phyloP scores from a whole-genome alignment of 2,797 vertebrate species.

The Triplophysa yarkandensis region DNA sequence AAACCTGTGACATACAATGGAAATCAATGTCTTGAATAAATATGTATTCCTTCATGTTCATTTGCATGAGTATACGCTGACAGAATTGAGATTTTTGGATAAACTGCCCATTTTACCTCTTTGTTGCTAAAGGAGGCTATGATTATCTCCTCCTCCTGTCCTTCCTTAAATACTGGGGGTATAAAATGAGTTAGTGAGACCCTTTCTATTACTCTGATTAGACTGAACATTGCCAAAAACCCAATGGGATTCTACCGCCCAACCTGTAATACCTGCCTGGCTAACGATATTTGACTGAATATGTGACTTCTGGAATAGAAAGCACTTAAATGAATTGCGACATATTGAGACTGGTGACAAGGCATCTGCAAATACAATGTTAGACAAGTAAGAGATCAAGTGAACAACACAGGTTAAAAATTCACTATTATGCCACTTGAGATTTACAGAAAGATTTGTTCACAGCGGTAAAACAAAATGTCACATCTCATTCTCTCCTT shows the following conservation, averaged over 20 bases:
- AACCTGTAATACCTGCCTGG: conserved; percentile 63
- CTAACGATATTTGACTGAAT: not conserved
- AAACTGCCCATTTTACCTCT: not conserved
- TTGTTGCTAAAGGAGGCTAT: conserved; percentile 76
- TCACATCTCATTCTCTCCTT: conserved; percentile 59
- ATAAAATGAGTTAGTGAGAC: conserved; percentile 72
- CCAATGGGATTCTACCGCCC: conserved; percentile 65
- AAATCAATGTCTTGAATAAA: too few species aligned
- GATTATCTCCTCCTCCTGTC: conserved; percentile 74
- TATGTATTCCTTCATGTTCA: too few species aligned
- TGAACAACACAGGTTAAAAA: not conserved
- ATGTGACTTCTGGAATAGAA: not conserved
- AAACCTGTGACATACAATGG: too few species aligned
- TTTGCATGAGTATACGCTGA: too few species aligned
- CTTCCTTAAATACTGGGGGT: conserved; percentile 76
- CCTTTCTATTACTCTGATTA: conserved; percentile 78
- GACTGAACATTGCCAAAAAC: conserved; percentile 65
- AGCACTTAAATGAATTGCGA: not conserved
- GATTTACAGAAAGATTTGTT: not conserved
- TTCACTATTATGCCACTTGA: conserved; percentile 36
- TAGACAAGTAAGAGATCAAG: not conserved
- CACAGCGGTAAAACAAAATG: conserved; percentile 39
- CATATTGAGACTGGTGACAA: not conserved
- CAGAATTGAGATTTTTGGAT: too few species aligned
- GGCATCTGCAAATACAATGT: not conserved